Evolutionary conservation across 2,113 vertebrate genomes (phyloP), one percentile per base, ranked within the genome.

Genomic region (Stigmatopora nigra): DNA sequence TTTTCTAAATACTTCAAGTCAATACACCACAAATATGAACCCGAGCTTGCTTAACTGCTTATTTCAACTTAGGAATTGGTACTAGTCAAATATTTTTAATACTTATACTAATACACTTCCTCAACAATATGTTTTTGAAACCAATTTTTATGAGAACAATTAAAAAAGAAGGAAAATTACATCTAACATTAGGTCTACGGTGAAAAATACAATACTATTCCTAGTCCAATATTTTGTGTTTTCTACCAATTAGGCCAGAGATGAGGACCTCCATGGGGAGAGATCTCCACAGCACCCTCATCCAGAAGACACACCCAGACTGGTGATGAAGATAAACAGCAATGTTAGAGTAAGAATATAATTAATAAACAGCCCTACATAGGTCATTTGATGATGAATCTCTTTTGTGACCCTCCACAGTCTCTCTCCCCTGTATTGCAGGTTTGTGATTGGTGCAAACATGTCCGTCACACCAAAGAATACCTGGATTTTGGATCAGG

Each of bases 391-490:
- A 45, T 61, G n/a, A 20, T 14, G 19, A 19, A 20, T 45, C 70
- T 48, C 44, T 67, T 60, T 35, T 76, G 36, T 87, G 68, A 84
- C 85, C 70, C 82, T 67, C 79, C 75, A 68, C 83, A 89, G 86
- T 89, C 84, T 88, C 75, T 83, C 52, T 84, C 83, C 41, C 78
- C 85, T 80, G 82, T 94, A 81, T 92, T 92, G 73, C 93, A 99
- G 96, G 96, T 97, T 69, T 99, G 96, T 87, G 96, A 99, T 85
- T 99, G 96, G 96, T 99, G 96, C 91, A 99, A 98, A 82, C 96
- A 97, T 81, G 91, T 98, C 87, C 94, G 95, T 78, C 95, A 98
- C 89, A 98, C 96, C 83, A 98, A 97, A 89, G 95, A 98, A 82
- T 99, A 98, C 90, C 91, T 99, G 88, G 95, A 98, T 91, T 96